These are phyloP conservation scores for Hyperoplus lanceolatus DNA, from an alignment of 2,797 vertebrate species.

Conservation along the genomic window DNA sequence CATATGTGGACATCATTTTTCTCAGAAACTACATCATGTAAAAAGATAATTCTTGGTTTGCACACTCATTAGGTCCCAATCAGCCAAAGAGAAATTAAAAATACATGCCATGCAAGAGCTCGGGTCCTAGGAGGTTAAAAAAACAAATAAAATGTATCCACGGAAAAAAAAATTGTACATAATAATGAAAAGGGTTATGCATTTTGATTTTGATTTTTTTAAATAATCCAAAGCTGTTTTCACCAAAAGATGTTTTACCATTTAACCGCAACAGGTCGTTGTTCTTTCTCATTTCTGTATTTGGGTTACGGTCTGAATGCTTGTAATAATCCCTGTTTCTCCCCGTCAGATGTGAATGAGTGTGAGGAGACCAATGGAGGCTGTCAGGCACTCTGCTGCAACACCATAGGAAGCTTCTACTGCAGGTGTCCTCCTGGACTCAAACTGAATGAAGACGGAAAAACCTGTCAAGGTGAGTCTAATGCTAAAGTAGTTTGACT, in stretches of 20 bases:
- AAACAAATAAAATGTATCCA: conserved; percentile 32
- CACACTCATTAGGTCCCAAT: no score
- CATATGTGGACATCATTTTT: no score
- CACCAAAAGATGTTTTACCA: conserved; percentile 10
- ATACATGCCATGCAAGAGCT: no score
- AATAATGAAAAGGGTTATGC: not conserved
- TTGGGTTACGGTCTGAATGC: not conserved
- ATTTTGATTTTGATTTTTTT: no score
- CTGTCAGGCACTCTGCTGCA: conserved; percentile 87
- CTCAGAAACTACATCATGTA: no score
- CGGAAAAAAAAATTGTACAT: conserved; percentile 46
- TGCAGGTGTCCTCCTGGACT: conserved; percentile 86
- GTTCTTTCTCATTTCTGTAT: not conserved
- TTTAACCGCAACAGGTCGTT: conserved; percentile 1
- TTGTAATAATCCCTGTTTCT: conserved; percentile 11
- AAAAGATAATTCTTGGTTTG: no score
- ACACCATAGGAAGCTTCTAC: conserved; percentile 92
- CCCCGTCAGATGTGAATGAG: conserved; percentile 86
- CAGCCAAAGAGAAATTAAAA: no score
- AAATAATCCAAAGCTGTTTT: conserved; percentile 16
- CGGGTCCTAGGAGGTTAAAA: not conserved
- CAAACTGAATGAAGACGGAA: conserved; percentile 83
- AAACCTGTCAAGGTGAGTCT: conserved; percentile 86
- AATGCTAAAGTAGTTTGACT: not conserved
- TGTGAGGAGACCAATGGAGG: conserved; percentile 86